phyloP scores from a whole-genome alignment of 2,888 invertebrate genomes.

The Oscheius sp. region DNA sequence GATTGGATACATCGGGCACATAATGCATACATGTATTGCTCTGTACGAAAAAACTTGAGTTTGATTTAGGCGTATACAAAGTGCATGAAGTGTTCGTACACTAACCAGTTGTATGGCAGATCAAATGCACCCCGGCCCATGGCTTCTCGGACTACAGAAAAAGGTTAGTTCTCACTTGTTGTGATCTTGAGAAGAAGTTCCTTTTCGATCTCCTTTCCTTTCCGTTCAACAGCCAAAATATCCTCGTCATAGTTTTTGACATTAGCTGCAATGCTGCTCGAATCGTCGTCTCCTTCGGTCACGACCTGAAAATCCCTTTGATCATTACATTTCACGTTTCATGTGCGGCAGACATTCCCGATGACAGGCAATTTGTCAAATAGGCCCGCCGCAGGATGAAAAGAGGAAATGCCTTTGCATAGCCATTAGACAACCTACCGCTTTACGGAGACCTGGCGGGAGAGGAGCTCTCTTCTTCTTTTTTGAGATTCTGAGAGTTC shows the following conservation, averaged over 20 bases:
- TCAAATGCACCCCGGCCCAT: too few species aligned
- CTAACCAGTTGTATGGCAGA: too few species aligned
- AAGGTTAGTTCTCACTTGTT: constrained; percentile 31
- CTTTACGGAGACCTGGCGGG: constrained; percentile 37
- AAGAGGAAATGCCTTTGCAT: neutral
- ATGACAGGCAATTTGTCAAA: constrained; percentile 13
- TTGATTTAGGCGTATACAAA: neutral
- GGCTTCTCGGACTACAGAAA: too few species aligned
- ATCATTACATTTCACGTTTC: neutral
- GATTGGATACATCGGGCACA: too few species aligned
- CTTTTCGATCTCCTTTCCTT: constrained; percentile 42
- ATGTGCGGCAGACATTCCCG: neutral
- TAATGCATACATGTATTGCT: too few species aligned
- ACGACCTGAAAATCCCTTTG: constrained; percentile 29
- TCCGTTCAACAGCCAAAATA: constrained; percentile 31
- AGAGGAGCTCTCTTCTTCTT: constrained; percentile 42
- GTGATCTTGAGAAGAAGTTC: constrained; percentile 42
- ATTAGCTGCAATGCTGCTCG: constrained; percentile 16
- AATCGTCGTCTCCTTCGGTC: constrained; percentile 22
- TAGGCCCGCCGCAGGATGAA: neutral
- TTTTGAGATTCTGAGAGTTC: constrained; percentile 39
- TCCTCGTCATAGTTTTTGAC: constrained; percentile 36
- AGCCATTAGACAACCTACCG: constrained; percentile 16
- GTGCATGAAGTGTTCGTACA: too few species aligned
- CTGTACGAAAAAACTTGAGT: too few species aligned